Percentiles rank a stretch among this genome's conserved stretches.
These are phyloP conservation scores for Pseudopipra pipra DNA, from an alignment of 2,113 vertebrate species.

Conservation along the genomic window DNA sequence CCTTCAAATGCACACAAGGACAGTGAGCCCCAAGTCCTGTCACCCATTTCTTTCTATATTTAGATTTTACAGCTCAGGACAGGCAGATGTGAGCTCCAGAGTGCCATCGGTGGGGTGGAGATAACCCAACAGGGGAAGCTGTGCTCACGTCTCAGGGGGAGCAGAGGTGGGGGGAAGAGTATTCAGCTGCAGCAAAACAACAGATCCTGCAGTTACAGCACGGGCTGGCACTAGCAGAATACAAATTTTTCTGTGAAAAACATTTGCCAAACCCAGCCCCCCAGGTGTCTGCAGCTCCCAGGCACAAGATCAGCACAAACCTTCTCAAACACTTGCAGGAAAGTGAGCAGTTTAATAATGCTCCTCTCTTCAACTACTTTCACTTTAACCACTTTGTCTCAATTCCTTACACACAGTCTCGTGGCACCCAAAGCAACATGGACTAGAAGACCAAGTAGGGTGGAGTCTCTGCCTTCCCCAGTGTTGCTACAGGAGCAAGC, in stretches of 20 bases:
- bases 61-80: neutral
- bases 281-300: neutral
- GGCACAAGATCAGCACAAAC: neutral
- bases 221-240: neutral
- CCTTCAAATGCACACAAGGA: neutral
- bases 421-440: neutral
- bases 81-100: neutral
- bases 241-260: neutral
- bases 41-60: neutral
- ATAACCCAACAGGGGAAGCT: neutral
- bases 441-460: neutral
- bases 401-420: neutral
- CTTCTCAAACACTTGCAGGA: neutral
- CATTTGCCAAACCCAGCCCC: neutral
- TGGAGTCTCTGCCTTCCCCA: neutral
- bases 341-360: accelerated
- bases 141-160: neutral
- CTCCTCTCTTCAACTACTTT: neutral
- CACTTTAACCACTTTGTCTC: neutral
- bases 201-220: neutral
- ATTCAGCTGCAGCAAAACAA: neutral
- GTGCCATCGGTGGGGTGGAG: neutral
- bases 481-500: neutral
- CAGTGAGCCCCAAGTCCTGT: neutral
- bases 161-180: neutral